Evolutionary conservation across 2,888 invertebrate genomes (phyloP).

Genomic region (Drosophila emarginata): DNA sequence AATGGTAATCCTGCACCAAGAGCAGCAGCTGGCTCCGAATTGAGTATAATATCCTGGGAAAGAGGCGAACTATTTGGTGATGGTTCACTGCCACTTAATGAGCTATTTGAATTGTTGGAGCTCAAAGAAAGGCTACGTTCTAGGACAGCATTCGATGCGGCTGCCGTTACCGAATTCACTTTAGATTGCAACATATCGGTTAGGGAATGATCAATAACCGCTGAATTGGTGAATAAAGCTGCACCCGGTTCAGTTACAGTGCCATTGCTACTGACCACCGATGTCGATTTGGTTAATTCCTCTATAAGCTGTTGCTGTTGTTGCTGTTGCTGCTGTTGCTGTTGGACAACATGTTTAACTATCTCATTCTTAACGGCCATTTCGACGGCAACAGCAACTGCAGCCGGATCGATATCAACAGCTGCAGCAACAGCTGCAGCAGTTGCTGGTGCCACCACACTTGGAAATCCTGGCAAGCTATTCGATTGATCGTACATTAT

Average conservation of each 20-base stretch:
- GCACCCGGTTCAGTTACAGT: conserved; percentile 47
- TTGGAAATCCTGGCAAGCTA: conserved; percentile 77
- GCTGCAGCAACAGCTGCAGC: conserved; percentile 69
- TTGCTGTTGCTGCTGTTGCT: conserved; percentile 84
- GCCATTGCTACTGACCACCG: conserved; percentile 62
- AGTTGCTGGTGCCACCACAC: conserved; percentile 56
- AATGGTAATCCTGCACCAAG: conserved; percentile 45
- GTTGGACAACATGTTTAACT: conserved; percentile 83
- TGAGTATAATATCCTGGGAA: conserved; percentile 82
- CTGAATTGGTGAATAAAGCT: conserved; percentile 60
- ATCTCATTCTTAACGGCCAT: conserved; percentile 85
- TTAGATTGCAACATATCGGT: conserved; percentile 76
- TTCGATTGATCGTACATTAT: conserved; percentile 79
- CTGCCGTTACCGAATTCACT: conserved; percentile 50
- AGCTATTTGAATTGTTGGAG: conserved; percentile 71
- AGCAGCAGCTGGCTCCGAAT: conserved; percentile 80
- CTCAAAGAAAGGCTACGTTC: conserved; percentile 82
- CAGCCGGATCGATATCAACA: conserved; percentile 68
- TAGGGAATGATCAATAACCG: conserved; percentile 78
- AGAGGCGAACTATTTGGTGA: conserved; percentile 79
- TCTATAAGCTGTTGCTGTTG: conserved; percentile 82
- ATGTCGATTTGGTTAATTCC: conserved; percentile 74
- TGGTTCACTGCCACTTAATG: conserved; percentile 58
- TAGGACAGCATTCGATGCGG: conserved; percentile 64
- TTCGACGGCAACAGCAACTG: conserved; percentile 79